Percentiles rank a stretch among this genome's conserved stretches.
These are phyloP conservation scores for Lasioglossum pauxillum DNA, from an alignment of 2,888 invertebrate species.

Conservation along the genomic window DNA sequence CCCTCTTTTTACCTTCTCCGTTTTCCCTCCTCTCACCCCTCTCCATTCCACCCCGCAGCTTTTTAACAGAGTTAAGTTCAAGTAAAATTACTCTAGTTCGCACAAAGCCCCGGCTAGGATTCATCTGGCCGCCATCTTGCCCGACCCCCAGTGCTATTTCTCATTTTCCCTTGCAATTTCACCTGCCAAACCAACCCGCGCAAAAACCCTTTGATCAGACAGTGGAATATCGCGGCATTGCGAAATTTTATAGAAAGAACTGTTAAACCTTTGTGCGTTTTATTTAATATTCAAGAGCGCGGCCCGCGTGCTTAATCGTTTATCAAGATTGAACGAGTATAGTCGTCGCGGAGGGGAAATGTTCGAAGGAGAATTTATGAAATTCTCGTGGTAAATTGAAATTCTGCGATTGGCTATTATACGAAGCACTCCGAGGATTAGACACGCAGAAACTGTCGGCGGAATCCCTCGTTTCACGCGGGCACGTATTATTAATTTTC, in stretches of 20 bases:
- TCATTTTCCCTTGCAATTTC: background rate
- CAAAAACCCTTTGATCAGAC: background rate
- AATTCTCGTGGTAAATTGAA: background rate
- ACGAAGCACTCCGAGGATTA: background rate
- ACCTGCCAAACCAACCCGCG: background rate
- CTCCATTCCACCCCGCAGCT: background rate
- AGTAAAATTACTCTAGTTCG: slow-evolving; percentile 3
- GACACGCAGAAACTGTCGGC: background rate
- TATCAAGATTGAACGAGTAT: background rate
- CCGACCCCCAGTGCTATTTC: background rate
- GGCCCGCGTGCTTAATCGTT: background rate
- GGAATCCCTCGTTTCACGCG: background rate
- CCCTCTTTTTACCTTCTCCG: background rate
- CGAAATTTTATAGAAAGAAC: background rate
- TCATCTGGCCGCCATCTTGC: background rate
- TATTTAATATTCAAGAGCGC: background rate
- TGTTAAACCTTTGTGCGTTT: background rate
- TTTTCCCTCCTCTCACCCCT: background rate
- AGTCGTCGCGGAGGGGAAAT: too few species aligned
- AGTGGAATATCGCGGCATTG: background rate
- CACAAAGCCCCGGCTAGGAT: background rate
- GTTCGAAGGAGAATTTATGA: background rate
- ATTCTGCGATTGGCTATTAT: background rate
- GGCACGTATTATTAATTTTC: background rate
- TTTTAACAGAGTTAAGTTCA: slow-evolving; percentile 15